Base-by-base conservation (phyloP, 1,140 invertebrate species). In the Drosophila dunni region DNA sequence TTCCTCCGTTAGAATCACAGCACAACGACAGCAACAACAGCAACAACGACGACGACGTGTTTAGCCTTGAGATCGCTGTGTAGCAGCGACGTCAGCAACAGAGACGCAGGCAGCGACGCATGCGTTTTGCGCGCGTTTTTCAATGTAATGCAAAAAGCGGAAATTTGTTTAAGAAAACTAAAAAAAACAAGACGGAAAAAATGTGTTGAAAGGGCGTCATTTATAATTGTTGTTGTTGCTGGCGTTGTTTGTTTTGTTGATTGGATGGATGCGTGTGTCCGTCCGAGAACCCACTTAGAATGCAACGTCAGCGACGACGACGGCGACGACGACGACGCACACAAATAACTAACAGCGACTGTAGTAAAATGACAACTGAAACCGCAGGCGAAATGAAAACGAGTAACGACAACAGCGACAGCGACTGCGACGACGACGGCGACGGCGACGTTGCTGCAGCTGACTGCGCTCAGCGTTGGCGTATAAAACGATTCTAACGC, bases 351-450 rank as follows among this genome's bases (percentile, higher is more conserved):
- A 84, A 79, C 84, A 89, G 84, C 84, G 85, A 68, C 84, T 78
- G 78, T 89, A 89, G 84, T 89, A 84, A 84, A 88, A 88, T 88
- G 84, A 84, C 84, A 88, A 88, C 84, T 88, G 78, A 88, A 89
- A 89, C 81, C 85, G 81, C 85, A 85, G 82, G 84, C 80, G 78
- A 83, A 88, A 84, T 89, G 80, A 80, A 84, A 89, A 88, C 84
- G 84, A 88, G 80, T 89, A 89, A 77, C 81, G 75, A 74, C 70
- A 50, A 69, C 60, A 57, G 44, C 73, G 67, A 74, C 70, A 29
- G 38, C 34, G 36, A 34, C 60, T 45, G 44, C 73, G 66, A 72
- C 78, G 45, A 33, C 60, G 38, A 67, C 56, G 53, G 2, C 51
- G 44, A 44, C 71, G 17, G 36, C 57, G 71, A 53, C 65, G 45